Evolutionary conservation across 2,888 invertebrate genomes (phyloP).

Genomic region (Flabesymbios commensalis): DNA sequence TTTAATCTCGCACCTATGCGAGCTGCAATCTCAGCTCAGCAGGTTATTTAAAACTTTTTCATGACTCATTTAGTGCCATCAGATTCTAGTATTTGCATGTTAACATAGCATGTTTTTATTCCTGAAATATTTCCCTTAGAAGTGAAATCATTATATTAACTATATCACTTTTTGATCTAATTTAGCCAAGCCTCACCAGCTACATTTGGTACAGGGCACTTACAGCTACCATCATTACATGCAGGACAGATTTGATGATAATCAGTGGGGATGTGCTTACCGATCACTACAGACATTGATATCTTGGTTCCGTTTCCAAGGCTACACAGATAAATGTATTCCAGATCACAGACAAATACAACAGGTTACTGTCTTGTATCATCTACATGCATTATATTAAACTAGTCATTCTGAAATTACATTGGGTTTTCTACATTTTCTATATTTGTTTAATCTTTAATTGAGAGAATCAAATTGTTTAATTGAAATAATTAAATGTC

Average conservation of each 20-base stretch:
- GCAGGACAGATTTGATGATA: slow-evolving; percentile 85
- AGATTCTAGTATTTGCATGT: background rate
- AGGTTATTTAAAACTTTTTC: slow-evolving; percentile 39
- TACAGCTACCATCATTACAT: slow-evolving; percentile 97
- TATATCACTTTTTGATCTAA: background rate
- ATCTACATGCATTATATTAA: no score
- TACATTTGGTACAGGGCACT: slow-evolving; percentile 72
- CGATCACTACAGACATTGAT: slow-evolving; percentile 93
- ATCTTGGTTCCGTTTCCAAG: slow-evolving; percentile 82
- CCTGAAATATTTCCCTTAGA: background rate
- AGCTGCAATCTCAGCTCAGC: no score
- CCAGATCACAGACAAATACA: slow-evolving; percentile 81
- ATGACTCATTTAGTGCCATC: background rate
- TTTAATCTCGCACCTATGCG: no score
- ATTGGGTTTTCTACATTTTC: no score
- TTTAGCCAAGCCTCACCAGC: background rate
- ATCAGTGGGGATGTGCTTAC: slow-evolving; percentile 99
- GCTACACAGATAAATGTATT: slow-evolving; percentile 67
- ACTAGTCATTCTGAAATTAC: no score
- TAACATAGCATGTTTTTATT: background rate
- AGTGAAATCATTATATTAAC: background rate
- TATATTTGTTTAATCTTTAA: no score
- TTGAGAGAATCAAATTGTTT: no score
- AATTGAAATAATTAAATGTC: no score
- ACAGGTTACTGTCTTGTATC: slow-evolving; percentile 55